Percentiles rank a stretch among this genome's conserved stretches.
These are phyloP conservation scores for Athalia cordata DNA, from an alignment of 2,888 invertebrate species.

Conservation along the genomic window DNA sequence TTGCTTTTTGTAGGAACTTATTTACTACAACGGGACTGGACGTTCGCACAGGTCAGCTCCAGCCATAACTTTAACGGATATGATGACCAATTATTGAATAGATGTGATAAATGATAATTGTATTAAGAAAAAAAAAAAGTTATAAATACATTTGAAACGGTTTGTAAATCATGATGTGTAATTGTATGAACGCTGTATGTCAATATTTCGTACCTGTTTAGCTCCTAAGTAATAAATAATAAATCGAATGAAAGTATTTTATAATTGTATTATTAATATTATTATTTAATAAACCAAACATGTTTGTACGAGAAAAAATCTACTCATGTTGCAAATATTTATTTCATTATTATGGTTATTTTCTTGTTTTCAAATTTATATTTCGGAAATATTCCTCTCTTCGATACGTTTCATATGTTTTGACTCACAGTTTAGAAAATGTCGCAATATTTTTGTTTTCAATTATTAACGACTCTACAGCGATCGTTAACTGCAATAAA, in stretches of 20 bases:
- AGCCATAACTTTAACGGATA: conserved; percentile 42
- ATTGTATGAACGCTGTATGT: conserved; percentile 22
- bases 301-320: neutral
- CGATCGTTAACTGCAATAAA: no score
- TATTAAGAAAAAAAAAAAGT: neutral
- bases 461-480: no score
- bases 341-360: no score
- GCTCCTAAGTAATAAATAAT: neutral
- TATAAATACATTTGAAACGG: neutral
- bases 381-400: no score
- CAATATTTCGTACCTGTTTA: conserved; percentile 45
- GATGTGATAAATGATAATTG: neutral
- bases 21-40: conserved; percentile 29
- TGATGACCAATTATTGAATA: conserved; percentile 44
- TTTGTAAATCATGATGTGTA: neutral
- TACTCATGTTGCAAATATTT: no score
- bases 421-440: no score
- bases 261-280: neutral
- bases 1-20: conserved; percentile 36
- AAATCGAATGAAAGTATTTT: conserved; percentile 27
- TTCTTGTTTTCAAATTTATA: no score
- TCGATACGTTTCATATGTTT: no score
- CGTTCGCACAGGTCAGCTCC: conserved; percentile 46
- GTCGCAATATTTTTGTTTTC: no score
- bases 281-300: conserved; percentile 25